Evolutionary conservation across 2,888 invertebrate species (phyloP).

Genomic region (Trimorus sp.): DNA sequence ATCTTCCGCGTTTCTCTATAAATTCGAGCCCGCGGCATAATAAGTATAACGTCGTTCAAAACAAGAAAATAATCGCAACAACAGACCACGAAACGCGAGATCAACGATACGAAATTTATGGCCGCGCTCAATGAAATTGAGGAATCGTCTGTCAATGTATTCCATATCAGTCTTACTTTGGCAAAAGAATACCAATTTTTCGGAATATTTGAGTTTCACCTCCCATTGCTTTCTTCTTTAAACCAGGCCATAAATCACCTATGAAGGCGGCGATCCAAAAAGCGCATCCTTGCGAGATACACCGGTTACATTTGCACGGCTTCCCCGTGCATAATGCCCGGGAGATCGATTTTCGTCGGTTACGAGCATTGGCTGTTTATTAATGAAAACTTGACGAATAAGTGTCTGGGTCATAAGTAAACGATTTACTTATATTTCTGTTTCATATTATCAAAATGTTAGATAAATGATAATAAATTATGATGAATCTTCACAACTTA

Average conservation of each 20-base stretch:
- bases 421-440: no score
- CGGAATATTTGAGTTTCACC: conserved; percentile 55
- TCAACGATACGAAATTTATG: conserved; percentile 47
- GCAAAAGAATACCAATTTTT: conserved; percentile 55
- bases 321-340: no score
- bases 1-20: conserved; percentile 40
- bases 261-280: conserved; percentile 66
- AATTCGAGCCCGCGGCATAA: conserved; percentile 43
- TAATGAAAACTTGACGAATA: no score
- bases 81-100: conserved; percentile 40
- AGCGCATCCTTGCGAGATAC: conserved; percentile 64
- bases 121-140: conserved; percentile 43
- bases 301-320: conserved; percentile 58
- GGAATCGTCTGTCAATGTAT: conserved; percentile 50
- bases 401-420: no score
- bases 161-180: conserved; percentile 40
- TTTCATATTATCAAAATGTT: no score
- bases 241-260: conserved; percentile 69
- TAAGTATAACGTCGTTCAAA: conserved; percentile 40
- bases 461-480: no score
- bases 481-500: no score
- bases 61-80: conserved; percentile 47
- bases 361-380: no score
- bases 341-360: no score
- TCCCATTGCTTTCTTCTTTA: conserved; percentile 44